Percentiles rank a stretch among this genome's conserved stretches.
Evolutionary conservation across 1,140 invertebrate species (phyloP).

Genomic region (Elymnias hypermnestra): DNA sequence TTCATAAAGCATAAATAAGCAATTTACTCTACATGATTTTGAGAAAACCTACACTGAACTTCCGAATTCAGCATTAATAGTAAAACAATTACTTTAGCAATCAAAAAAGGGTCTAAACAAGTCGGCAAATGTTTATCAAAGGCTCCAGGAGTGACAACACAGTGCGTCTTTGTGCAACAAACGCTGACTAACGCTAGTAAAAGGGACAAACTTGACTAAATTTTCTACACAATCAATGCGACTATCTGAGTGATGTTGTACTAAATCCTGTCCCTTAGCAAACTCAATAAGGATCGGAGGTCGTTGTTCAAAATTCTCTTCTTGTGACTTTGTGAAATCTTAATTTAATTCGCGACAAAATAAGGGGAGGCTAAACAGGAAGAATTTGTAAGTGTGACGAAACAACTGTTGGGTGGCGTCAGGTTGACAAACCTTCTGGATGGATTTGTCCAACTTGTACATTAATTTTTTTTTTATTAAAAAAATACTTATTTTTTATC

Average conservation of each 20-base stretch:
- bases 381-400: constrained; percentile 38
- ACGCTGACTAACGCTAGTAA: constrained; percentile 7
- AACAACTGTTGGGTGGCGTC: constrained; percentile 21
- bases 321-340: constrained; percentile 48
- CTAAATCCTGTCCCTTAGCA: constrained; percentile 18
- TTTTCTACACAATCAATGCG: constrained; percentile 1
- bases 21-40: no score
- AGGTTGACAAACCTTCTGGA: constrained; percentile 6
- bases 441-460: background rate
- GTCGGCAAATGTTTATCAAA: constrained; percentile 27
- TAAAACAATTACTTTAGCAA: constrained; percentile 11
- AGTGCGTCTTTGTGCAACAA: constrained; percentile 41
- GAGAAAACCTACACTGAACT: no score
- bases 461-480: no score
- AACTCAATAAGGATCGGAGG: constrained; percentile 64
- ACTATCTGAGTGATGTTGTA: background rate
- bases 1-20: no score
- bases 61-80: background rate
- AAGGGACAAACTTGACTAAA: background rate
- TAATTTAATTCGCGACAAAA: constrained; percentile 59
- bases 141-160: constrained; percentile 35
- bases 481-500: no score
- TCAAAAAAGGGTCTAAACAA: constrained; percentile 19
- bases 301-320: constrained; percentile 33
- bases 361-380: constrained; percentile 44